These are phyloP conservation scores for Drepana falcataria DNA, from an alignment of 2,888 invertebrate genomes.

Conservation along the genomic window DNA sequence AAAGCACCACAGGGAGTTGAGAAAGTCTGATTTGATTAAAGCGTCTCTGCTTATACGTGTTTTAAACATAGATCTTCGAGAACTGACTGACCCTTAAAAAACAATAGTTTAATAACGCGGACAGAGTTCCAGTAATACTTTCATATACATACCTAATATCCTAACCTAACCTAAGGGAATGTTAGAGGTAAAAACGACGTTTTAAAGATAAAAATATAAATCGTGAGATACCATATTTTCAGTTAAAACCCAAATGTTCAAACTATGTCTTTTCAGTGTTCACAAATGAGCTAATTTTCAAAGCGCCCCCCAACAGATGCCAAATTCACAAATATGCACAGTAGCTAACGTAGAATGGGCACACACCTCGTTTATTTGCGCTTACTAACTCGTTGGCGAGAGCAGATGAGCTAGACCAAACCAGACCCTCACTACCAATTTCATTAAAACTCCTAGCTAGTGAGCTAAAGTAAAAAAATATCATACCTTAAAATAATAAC, in stretches of 20 bases:
- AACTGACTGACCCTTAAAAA: too few relatives aligned
- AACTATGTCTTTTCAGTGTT: background rate
- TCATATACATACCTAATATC: too few relatives aligned
- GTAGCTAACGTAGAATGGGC: background rate
- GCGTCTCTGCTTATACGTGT: too few relatives aligned
- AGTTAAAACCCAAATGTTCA: background rate
- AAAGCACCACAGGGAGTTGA: too few relatives aligned
- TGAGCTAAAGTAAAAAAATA: background rate
- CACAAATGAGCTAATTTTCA: background rate
- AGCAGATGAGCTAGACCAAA: background rate
- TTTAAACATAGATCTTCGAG: too few relatives aligned
- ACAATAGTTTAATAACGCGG: too few relatives aligned
- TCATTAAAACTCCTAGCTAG: background rate
- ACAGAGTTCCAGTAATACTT: too few relatives aligned
- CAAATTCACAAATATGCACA: background rate
- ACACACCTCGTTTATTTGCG: background rate
- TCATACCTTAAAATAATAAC: too few relatives aligned
- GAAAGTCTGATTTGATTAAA: too few relatives aligned
- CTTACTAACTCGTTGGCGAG: background rate
- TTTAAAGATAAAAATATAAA: too few relatives aligned
- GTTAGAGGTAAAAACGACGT: too few relatives aligned
- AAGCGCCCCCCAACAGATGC: background rate
- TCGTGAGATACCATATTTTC: constrained; percentile 1
- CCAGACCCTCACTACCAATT: background rate
- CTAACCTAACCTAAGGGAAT: too few relatives aligned